A percentile compares a stretch with the other conserved stretches of the same genome.
These are phyloP conservation scores for Himalopsyche japonica DNA, from an alignment of 2,888 invertebrate species.

Conservation along the genomic window DNA sequence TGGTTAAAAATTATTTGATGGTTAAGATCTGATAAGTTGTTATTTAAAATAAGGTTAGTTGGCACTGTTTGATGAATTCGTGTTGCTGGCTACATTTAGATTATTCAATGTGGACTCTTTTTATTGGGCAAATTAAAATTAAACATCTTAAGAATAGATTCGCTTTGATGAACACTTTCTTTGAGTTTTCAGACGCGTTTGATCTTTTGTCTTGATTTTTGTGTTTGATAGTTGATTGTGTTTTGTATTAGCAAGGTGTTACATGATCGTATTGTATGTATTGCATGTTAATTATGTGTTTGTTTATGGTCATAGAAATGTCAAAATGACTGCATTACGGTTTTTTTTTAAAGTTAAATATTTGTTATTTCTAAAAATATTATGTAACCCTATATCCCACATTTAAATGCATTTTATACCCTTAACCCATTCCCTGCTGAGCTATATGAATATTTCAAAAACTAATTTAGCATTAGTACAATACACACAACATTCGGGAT, in stretches of 20 bases:
- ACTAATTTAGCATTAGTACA: no score
- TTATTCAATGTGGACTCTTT: not conserved
- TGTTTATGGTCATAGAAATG: no score
- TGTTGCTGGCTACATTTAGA: not conserved
- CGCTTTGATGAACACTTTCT: not conserved
- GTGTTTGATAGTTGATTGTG: not conserved
- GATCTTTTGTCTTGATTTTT: not conserved
- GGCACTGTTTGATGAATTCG: not conserved
- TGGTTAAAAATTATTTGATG: not conserved
- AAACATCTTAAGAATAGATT: not conserved
- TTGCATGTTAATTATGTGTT: no score
- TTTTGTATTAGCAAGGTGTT: not conserved
- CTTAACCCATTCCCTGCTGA: no score
- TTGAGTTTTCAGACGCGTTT: not conserved
- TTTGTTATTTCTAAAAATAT: no score
- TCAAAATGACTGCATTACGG: no score
- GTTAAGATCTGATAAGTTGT: not conserved
- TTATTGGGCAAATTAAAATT: not conserved
- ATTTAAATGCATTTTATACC: no score
- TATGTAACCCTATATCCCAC: no score
- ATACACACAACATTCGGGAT: no score
- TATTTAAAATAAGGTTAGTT: not conserved
- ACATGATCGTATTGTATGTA: no score
- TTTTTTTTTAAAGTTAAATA: no score
- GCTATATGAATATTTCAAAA: no score